Base-by-base conservation (phyloP, 2,113 vertebrate species). In the Mirounga angustirostris region DNA sequence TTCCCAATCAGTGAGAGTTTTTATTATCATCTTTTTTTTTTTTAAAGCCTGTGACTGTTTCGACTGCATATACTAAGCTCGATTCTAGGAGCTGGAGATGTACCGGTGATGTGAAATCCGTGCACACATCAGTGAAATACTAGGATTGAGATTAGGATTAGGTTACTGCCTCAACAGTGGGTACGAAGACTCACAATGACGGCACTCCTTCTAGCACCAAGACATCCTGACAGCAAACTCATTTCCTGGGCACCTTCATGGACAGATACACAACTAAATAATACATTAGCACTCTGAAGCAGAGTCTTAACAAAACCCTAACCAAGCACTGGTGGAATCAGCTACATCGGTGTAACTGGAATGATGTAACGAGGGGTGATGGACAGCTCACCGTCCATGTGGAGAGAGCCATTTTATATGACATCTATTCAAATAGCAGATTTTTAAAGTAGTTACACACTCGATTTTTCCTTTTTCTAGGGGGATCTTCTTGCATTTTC, bases 61-160 rank as follows among this genome's bases (percentile, higher is more conserved):
- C 52, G 8, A 82, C 78, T 50, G 30, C 9, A 18, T 15, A 7
- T 61, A 10, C 14, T 26, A 33, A 91, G 13, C 30, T 95, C 9
- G 78, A 36, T n/a, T 52, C 54, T 61, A 10, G 67, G 43, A 88
- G 16, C 19, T 24, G 6, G 13, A 22, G 5, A 28, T 2, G 3
- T 15, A 2, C 1, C 5, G 0, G 5, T 30, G 10, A 89, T 1
- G 0, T 28, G 15, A 46, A 56, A 8, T 61, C 14, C 3, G 33
- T 61, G 15, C 36, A 67, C 24, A 40, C 4, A 16, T 24, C n/a
- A 58, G 33, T 50, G 24, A 24, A 43, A 15, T 11, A 15, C 14
- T 8, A 16, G 13, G 36, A 15, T 3, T 76, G 36, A 4, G 52
- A 36, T 33, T 16, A 46, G 3, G 28, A 13, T 43, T 26, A 19